Evolutionary conservation across 2,888 invertebrate species (phyloP).

Genomic region (Mechanitis messenoides): DNA sequence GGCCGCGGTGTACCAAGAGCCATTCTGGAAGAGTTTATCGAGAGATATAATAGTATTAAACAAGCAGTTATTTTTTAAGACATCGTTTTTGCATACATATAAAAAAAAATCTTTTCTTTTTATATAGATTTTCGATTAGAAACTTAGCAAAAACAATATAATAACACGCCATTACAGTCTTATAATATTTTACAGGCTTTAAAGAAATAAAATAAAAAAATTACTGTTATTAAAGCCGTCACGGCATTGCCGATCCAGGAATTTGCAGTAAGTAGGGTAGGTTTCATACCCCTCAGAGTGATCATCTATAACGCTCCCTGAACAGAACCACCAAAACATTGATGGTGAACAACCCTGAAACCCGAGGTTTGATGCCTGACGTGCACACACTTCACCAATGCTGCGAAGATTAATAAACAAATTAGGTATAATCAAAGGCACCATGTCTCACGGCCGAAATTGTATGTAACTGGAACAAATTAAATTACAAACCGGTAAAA

Average conservation of each 20-base stretch:
- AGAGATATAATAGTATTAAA: too few species aligned
- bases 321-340: constrained; percentile 13
- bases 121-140: neutral
- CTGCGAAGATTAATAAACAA: constrained; percentile 4
- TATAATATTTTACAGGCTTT: too few species aligned
- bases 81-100: too few species aligned
- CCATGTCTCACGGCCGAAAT: too few species aligned
- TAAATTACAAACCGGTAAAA: too few species aligned
- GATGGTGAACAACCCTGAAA: neutral
- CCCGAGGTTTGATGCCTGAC: neutral
- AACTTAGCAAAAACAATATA: too few species aligned
- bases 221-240: constrained; percentile 8
- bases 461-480: too few species aligned
- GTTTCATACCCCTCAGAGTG: constrained; percentile 18
- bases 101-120: too few species aligned
- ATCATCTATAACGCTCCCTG: constrained; percentile 15
- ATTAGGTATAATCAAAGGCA: neutral
- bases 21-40: constrained; percentile 13
- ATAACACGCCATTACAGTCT: too few species aligned
- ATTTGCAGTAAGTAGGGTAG: constrained; percentile 29
- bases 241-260: constrained; percentile 28
- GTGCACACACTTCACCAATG: constrained; percentile 6
- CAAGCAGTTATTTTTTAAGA: too few species aligned
- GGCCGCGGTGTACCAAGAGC: constrained; percentile 24
- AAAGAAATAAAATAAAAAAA: constrained; percentile 2